Evolutionary conservation across 2,797 vertebrate genomes (phyloP).

Genomic region (Botia almorhae): DNA sequence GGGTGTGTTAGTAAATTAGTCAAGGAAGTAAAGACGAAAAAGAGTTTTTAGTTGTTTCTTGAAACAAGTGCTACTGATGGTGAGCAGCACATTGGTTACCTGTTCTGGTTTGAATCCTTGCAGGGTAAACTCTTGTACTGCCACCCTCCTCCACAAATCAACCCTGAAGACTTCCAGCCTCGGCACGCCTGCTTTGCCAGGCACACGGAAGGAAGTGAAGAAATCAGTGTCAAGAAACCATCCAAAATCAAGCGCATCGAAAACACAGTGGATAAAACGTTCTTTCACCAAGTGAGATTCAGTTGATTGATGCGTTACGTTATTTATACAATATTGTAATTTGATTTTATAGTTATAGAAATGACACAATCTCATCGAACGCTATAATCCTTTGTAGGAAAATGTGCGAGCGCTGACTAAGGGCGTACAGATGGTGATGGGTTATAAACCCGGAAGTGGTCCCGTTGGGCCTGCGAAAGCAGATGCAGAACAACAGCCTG

Average conservation of each 20-base stretch:
- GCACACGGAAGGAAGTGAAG: conserved; percentile 47
- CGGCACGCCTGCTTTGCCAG: conserved; percentile 75
- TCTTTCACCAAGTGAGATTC: conserved; percentile 91
- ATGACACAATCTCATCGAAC: background rate
- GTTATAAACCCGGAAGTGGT: conserved; percentile 83
- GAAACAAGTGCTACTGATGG: no score
- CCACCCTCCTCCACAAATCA: conserved; percentile 86
- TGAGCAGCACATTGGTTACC: background rate
- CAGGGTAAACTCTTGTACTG: conserved; percentile 96
- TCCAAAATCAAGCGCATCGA: conserved; percentile 85
- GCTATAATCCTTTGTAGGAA: conserved; percentile 76
- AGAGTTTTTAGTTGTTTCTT: no score
- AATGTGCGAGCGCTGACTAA: conserved; percentile 90
- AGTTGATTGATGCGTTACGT: background rate
- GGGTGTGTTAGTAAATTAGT: no score
- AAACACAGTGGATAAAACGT: conserved; percentile 91
- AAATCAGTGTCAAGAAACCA: conserved; percentile 54
- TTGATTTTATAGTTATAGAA: background rate
- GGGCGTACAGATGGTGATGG: conserved; percentile 89
- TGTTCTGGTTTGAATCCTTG: background rate
- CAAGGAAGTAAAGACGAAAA: no score
- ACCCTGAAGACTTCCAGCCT: conserved; percentile 85
- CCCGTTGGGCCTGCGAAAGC: conserved; percentile 57
- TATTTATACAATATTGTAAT: background rate
- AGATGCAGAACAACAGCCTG: conserved; percentile 62